These are phyloP conservation scores for Natator depressus DNA, from an alignment of 2,113 vertebrate species.

Conservation along the genomic window DNA sequence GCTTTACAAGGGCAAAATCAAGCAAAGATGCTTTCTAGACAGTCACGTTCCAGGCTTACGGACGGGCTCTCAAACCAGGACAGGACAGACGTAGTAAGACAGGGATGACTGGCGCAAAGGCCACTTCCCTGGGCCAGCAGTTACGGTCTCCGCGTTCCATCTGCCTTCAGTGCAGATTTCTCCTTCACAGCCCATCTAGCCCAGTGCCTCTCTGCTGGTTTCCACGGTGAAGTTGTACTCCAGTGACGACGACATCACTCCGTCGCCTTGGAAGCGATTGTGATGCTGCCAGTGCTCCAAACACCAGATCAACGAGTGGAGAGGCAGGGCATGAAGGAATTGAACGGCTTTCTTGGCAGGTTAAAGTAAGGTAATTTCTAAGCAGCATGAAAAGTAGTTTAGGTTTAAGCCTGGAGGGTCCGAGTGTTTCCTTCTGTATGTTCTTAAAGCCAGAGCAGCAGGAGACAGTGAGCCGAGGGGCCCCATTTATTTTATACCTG, in stretches of 20 bases:
- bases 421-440: not conserved
- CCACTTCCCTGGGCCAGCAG: accelerated
- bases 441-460: not conserved
- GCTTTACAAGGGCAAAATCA: not conserved
- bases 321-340: not conserved
- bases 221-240: not conserved
- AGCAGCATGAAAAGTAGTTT: not conserved
- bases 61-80: not conserved
- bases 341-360: not conserved
- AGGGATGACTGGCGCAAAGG: not conserved
- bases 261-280: not conserved
- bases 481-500: not conserved
- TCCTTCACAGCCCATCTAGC: not conserved
- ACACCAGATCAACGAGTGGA: not conserved
- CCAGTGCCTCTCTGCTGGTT: not conserved
- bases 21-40: not conserved
- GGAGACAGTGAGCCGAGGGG: not conserved
- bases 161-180: not conserved
- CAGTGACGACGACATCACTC: not conserved
- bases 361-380: not conserved
- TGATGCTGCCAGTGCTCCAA: not conserved
- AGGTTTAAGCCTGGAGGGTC: not conserved
- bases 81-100: not conserved
- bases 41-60: not conserved
- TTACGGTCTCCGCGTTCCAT: not conserved